phyloP scores from a whole-genome alignment of 2,113 vertebrate species.

The Syngnathus floridae region DNA sequence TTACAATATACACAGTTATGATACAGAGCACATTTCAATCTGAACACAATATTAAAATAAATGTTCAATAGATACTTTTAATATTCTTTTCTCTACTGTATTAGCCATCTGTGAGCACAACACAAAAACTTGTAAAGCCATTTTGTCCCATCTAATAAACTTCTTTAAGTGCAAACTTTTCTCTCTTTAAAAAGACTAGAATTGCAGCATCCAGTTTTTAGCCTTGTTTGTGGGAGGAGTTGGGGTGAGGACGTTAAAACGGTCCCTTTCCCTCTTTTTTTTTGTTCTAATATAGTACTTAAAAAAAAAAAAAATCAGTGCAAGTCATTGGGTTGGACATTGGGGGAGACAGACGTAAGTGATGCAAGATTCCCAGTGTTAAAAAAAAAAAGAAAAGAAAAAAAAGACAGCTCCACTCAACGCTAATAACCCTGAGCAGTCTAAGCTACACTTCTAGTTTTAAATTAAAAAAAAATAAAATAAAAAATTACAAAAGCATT shows the following conservation, averaged over 20 bases:
- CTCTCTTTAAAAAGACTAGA: slow-evolving; percentile 67
- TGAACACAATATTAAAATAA: slow-evolving; percentile 91
- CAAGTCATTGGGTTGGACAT: slow-evolving; percentile 68
- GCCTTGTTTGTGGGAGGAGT: slow-evolving; percentile 52
- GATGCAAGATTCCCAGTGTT: slow-evolving; percentile 65
- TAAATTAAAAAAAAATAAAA: slow-evolving; percentile 16
- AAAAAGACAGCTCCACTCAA: slow-evolving; percentile 34
- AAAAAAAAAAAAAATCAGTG: slow-evolving; percentile 78
- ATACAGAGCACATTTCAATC: slow-evolving; percentile 80
- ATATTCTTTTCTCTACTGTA: slow-evolving; percentile 66
- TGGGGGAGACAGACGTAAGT: slow-evolving; percentile 64
- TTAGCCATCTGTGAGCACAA: slow-evolving; percentile 73
- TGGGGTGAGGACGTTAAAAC: slow-evolving; percentile 73
- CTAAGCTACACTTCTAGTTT: slow-evolving; percentile 43
- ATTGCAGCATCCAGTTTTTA: slow-evolving; percentile 85
- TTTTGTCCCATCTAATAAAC: slow-evolving; percentile 77
- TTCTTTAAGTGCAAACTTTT: slow-evolving; percentile 89
- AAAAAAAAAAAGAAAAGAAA: slow-evolving; percentile 22
- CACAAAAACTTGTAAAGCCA: slow-evolving; percentile 73
- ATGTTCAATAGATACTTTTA: slow-evolving; percentile 85
- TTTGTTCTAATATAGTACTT: slow-evolving; percentile 67
- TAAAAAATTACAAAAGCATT: slow-evolving; percentile 18
- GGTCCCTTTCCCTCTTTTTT: slow-evolving; percentile 63
- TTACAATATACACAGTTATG: slow-evolving; percentile 79
- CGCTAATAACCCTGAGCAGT: slow-evolving; percentile 34